Percentiles rank a stretch among this genome's conserved stretches.
phyloP scores from a whole-genome alignment of 2,113 vertebrate genomes.

The Coryphaenoides rupestris region DNA sequence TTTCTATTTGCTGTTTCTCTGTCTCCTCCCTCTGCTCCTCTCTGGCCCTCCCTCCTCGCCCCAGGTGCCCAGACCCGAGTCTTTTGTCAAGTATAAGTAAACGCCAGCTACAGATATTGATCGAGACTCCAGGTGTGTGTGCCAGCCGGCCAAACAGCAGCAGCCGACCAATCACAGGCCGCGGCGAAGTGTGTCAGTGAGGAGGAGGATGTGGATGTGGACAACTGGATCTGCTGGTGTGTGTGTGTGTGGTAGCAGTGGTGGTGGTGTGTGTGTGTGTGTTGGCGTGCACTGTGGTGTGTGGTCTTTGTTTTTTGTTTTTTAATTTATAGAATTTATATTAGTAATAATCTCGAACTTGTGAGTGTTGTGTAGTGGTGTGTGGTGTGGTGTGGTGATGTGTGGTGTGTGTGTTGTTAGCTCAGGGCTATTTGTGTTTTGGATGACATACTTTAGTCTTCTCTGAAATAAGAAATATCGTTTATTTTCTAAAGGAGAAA shows the following conservation, averaged over 20 bases:
- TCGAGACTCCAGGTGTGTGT: conserved; percentile 61
- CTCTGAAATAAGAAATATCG: too few relatives aligned
- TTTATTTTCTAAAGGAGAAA: too few relatives aligned
- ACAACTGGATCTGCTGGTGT: conserved; percentile 20
- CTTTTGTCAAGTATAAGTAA: conserved; percentile 76
- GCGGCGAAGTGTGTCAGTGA: conserved; percentile 19
- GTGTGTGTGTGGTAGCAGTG: conserved; percentile 12
- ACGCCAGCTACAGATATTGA: conserved; percentile 77
- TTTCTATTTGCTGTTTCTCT: not conserved
- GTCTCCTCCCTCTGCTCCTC: not conserved
- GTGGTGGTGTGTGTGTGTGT: conserved; percentile 15
- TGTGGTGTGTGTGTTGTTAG: too few relatives aligned
- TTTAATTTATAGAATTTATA: not conserved
- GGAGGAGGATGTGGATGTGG: not conserved
- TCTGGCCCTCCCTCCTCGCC: conserved; percentile 13
- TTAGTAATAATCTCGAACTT: not conserved
- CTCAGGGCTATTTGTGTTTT: too few relatives aligned
- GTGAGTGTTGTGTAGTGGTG: too few relatives aligned
- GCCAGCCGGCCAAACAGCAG: conserved; percentile 31
- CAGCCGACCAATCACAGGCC: conserved; percentile 46
- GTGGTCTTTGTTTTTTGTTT: not conserved
- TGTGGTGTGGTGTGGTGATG: too few relatives aligned
- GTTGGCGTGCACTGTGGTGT: conserved; percentile 22
- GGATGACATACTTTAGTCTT: too few relatives aligned
- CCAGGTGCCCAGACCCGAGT: conserved; percentile 66